Conservation (phyloP, 2,888 invertebrate species). For the Hofmannophila pseudospretella region DNA sequence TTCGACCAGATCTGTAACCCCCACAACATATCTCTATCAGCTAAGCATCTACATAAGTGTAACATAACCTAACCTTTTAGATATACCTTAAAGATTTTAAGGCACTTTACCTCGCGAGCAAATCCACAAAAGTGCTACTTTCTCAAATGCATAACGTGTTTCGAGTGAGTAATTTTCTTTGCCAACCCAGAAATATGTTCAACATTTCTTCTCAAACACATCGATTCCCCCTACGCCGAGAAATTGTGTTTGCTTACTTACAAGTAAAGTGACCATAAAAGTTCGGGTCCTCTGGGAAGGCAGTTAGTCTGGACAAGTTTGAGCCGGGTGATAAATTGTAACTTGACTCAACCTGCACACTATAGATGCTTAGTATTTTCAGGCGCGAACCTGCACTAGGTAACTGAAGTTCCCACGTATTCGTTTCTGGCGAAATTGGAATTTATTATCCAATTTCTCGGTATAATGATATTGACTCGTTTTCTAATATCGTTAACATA, state of each 20-base stretch:
- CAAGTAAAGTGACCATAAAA: slow-evolving; percentile 25
- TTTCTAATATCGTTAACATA: no score
- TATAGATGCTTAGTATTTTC: slow-evolving; percentile 9
- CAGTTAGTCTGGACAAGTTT: slow-evolving; percentile 38
- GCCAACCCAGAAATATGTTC: not conserved
- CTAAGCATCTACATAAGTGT: no score
- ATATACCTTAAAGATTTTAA: no score
- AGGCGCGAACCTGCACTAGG: not conserved
- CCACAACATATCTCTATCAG: no score
- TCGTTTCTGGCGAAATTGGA: not conserved
- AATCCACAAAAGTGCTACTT: not conserved
- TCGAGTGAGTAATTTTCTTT: not conserved
- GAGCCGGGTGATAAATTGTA: slow-evolving; percentile 48
- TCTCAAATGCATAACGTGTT: no score
- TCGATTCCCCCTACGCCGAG: not conserved
- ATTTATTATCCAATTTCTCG: no score
- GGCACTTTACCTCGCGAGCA: not conserved
- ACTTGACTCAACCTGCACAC: not conserved
- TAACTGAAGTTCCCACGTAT: slow-evolving; percentile 13
- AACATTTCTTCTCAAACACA: not conserved
- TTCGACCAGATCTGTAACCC: no score
- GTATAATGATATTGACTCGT: no score
- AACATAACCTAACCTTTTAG: no score
- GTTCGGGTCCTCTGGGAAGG: slow-evolving; percentile 24
- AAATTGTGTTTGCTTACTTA: slow-evolving; percentile 2